phyloP scores from a whole-genome alignment of 2,113 vertebrate species.

The Lophura nycthemera region DNA sequence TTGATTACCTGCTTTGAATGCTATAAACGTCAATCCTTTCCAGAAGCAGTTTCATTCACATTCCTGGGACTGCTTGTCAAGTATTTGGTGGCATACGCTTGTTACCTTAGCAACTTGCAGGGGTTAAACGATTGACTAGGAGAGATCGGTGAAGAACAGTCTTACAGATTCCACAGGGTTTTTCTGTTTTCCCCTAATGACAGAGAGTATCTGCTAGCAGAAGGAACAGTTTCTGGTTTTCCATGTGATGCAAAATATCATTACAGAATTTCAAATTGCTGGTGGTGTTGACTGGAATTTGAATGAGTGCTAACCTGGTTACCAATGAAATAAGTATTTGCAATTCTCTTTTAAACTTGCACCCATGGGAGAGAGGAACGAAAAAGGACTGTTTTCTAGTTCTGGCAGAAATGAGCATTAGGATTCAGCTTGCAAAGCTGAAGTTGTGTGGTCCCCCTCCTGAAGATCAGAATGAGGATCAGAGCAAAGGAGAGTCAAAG shows the following conservation, averaged over 20 bases:
- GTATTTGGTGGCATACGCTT: neutral
- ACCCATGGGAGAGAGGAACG: neutral
- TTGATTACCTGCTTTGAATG: neutral
- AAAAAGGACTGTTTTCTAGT: neutral
- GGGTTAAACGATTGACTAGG: neutral
- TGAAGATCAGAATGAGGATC: neutral
- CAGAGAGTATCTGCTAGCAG: neutral
- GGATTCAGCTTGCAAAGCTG: neutral
- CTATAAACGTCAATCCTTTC: neutral
- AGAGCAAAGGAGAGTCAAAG: neutral
- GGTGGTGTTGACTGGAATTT: neutral
- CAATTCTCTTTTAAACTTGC: neutral
- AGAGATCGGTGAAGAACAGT: neutral
- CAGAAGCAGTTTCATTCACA: neutral
- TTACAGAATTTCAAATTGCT: neutral
- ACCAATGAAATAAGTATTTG: neutral
- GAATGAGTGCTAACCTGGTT: neutral
- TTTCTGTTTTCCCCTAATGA: slow-evolving; percentile 21
- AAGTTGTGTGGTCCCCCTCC: neutral
- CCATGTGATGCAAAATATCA: neutral
- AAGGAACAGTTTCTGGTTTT: neutral
- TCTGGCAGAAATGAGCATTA: neutral
- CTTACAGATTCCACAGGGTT: neutral
- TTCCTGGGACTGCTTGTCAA: neutral
- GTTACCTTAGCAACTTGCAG: neutral